These are phyloP conservation scores for Brachionus manjavacas DNA, from an alignment of 1,140 invertebrate species.

Conservation along the genomic window DNA sequence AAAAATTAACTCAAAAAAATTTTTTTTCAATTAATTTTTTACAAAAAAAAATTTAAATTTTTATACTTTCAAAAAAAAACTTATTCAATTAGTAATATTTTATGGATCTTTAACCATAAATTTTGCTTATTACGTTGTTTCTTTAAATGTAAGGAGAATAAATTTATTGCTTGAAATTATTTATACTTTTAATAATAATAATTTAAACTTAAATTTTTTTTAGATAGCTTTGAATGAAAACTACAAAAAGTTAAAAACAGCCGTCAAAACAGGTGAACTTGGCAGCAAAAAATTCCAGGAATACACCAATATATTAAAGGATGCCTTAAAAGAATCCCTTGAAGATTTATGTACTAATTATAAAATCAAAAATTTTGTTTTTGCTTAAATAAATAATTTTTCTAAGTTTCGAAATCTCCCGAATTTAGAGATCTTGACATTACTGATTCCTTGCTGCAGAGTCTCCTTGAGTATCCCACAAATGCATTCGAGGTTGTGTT, in stretches of 20 bases:
- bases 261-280: background rate
- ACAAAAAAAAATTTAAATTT: no score
- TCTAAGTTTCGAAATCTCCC: constrained; percentile 8
- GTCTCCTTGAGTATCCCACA: background rate
- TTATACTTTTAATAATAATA: no score
- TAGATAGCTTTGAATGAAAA: constrained; percentile 37
- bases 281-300: background rate
- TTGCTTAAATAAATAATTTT: background rate
- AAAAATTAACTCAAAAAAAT: no score
- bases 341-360: constrained; percentile 23
- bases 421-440: constrained; percentile 14
- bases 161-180: background rate
- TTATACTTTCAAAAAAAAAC: no score
- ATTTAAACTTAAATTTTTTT: background rate
- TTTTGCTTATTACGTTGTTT: no score
- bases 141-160: no score
- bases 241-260: constrained; percentile 12
- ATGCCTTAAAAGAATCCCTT: constrained; percentile 1
- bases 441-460: background rate
- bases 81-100: no score
- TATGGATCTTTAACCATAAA: no score
- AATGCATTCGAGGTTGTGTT: background rate
- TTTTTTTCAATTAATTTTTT: no score
- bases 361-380: background rate
- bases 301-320: background rate